Evolutionary conservation across 2,888 invertebrate species (phyloP).

Genomic region (Petrophora chlorosata): DNA sequence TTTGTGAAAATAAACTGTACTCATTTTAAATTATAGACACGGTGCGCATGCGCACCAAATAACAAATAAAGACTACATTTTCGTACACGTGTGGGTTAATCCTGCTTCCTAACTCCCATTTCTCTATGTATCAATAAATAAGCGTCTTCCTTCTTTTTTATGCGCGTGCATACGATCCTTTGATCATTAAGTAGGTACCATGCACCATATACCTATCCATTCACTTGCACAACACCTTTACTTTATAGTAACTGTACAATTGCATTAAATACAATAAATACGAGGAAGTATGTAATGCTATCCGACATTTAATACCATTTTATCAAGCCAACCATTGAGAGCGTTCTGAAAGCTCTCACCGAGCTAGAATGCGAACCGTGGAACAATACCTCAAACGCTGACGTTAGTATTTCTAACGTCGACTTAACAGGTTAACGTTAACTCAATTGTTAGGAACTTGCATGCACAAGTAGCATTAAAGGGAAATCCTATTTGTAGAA

Average conservation of each 20-base stretch:
- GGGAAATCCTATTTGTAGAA: slow-evolving; percentile 9
- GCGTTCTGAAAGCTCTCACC: slow-evolving; percentile 14
- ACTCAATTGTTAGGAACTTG: slow-evolving; percentile 11
- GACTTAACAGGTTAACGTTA: slow-evolving; percentile 7
- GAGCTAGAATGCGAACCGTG: slow-evolving; percentile 15
- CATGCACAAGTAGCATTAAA: slow-evolving; percentile 4
- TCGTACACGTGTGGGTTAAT: too few relatives aligned
- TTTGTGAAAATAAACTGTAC: slow-evolving; percentile 22
- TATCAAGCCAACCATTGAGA: slow-evolving; percentile 16
- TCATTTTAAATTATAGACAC: neutral
- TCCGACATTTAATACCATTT: slow-evolving; percentile 19
- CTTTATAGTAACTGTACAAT: too few relatives aligned
- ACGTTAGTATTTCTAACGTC: slow-evolving; percentile 12
- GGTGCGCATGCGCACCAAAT: too few relatives aligned
- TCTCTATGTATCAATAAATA: too few relatives aligned
- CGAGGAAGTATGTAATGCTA: slow-evolving; percentile 2
- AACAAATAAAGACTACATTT: too few relatives aligned
- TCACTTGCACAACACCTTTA: too few relatives aligned
- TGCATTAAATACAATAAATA: too few relatives aligned
- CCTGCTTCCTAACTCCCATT: too few relatives aligned
- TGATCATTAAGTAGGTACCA: too few relatives aligned
- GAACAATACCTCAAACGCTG: slow-evolving; percentile 21
- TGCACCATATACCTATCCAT: too few relatives aligned
- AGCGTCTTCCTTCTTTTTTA: too few relatives aligned
- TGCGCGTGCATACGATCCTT: too few relatives aligned